These are phyloP conservation scores for Manis javanica DNA, from an alignment of 2,797 vertebrate genomes.

Conservation along the genomic window DNA sequence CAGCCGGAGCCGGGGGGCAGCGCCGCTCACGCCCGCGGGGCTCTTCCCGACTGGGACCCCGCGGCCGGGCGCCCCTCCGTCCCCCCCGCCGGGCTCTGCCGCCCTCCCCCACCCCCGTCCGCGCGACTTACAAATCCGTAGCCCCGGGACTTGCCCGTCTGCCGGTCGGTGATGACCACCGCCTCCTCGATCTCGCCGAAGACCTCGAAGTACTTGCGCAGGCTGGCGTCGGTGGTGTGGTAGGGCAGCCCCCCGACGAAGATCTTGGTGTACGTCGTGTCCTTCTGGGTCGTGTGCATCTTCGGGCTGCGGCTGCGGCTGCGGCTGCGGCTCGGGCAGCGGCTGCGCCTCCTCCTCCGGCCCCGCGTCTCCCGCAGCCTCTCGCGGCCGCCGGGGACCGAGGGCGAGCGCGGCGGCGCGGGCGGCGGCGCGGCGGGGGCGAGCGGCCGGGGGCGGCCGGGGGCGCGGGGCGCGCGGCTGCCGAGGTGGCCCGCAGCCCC, in stretches of 20 bases:
- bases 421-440: constrained; percentile 58
- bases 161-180: constrained; percentile 97
- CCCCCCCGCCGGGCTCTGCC: not conserved
- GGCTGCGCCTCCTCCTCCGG: constrained; percentile 70
- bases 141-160: constrained; percentile 97
- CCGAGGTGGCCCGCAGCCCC: constrained; percentile 61
- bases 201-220: constrained; percentile 98
- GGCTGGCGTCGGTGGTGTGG: constrained; percentile 97
- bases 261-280: constrained; percentile 98
- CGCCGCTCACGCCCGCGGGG: not conserved
- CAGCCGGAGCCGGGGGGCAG: not conserved
- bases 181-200: constrained; percentile 98
- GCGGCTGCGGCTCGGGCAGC: constrained; percentile 68
- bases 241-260: constrained; percentile 98
- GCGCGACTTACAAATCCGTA: constrained; percentile 96
- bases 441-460: constrained; percentile 48
- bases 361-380: constrained; percentile 54
- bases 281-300: constrained; percentile 98
- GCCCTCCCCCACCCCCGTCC: not conserved
- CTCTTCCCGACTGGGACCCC: not conserved
- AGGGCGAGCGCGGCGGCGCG: constrained; percentile 66
- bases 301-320: constrained; percentile 81
- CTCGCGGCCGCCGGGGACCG: constrained; percentile 67
- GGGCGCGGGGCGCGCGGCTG: constrained; percentile 55
- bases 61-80: not conserved